A percentile compares a stretch with the other conserved stretches of the same genome.
Conservation (phyloP, 2,113 vertebrate species). For the Calidris pugnax region DNA sequence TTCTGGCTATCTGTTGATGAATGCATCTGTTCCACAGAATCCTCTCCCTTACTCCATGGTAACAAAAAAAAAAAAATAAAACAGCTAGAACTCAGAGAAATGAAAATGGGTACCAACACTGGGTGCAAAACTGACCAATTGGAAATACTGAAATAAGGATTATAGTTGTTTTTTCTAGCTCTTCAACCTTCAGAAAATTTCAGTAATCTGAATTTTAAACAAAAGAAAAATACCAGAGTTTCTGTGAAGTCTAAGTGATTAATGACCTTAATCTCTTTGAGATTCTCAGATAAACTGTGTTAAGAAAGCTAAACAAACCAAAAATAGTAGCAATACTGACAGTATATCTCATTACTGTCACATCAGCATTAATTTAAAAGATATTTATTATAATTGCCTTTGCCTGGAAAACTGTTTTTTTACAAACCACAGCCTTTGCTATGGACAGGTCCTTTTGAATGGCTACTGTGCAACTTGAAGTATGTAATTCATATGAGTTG, state of each 20-base stretch:
- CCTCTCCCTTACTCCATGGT: neutral
- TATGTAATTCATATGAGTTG: neutral
- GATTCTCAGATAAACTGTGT: neutral
- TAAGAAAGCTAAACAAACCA: neutral
- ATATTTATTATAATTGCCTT: neutral
- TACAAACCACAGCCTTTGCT: neutral
- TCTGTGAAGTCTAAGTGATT: neutral
- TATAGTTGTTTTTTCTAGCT: neutral
- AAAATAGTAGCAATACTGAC: neutral
- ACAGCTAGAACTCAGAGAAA: neutral
- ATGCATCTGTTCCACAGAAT: neutral
- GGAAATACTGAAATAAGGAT: neutral
- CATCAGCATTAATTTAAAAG: neutral
- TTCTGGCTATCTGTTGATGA: neutral
- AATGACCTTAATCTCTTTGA: neutral
- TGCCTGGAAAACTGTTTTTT: neutral
- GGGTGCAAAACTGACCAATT: fast-evolving
- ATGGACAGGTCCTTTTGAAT: neutral
- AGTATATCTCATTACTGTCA: neutral
- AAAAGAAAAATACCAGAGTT: neutral
- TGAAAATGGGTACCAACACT: fast-evolving
- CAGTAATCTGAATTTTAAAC: neutral
- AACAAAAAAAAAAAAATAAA: neutral
- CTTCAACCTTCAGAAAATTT: neutral
- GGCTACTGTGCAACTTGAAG: neutral